phyloP scores from a whole-genome alignment of 2,113 vertebrate genomes.

The Nymphicus hollandicus region DNA sequence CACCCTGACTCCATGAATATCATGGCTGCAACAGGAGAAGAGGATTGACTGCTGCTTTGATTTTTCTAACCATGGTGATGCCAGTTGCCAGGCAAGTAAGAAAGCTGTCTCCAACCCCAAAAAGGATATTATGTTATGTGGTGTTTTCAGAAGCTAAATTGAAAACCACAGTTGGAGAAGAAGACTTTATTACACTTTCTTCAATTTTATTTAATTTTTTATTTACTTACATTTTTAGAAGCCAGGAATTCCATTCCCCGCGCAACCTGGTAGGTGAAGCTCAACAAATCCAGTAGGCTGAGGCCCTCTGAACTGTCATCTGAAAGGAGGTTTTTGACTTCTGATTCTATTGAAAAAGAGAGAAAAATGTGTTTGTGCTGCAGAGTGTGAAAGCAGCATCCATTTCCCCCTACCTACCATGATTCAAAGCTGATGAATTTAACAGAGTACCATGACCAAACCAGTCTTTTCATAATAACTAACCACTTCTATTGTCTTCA shows the following conservation, averaged over 20 bases:
- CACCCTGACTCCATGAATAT: neutral
- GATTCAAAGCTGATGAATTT: neutral
- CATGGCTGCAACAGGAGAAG: neutral
- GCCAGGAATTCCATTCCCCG: constrained; percentile 97
- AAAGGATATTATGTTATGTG: neutral
- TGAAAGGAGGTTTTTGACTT: constrained; percentile 87
- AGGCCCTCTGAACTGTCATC: constrained; percentile 87
- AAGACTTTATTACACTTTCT: neutral
- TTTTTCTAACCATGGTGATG: neutral
- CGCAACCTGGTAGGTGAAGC: constrained; percentile 97
- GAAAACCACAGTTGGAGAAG: neutral
- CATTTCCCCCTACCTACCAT: neutral
- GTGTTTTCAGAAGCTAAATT: neutral
- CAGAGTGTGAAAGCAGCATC: neutral
- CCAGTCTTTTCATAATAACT: neutral
- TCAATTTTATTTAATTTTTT: neutral
- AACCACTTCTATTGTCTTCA: neutral
- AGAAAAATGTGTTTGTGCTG: neutral
- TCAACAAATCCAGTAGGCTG: constrained; percentile 89
- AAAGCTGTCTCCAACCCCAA: neutral
- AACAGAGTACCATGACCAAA: neutral
- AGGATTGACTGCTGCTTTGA: neutral
- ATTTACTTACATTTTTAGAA: constrained; percentile 92
- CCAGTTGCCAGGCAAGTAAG: neutral
- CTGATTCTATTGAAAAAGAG: constrained; percentile 73